Base-by-base conservation (phyloP, 2,888 invertebrate species). In the Fragum sueziense region DNA sequence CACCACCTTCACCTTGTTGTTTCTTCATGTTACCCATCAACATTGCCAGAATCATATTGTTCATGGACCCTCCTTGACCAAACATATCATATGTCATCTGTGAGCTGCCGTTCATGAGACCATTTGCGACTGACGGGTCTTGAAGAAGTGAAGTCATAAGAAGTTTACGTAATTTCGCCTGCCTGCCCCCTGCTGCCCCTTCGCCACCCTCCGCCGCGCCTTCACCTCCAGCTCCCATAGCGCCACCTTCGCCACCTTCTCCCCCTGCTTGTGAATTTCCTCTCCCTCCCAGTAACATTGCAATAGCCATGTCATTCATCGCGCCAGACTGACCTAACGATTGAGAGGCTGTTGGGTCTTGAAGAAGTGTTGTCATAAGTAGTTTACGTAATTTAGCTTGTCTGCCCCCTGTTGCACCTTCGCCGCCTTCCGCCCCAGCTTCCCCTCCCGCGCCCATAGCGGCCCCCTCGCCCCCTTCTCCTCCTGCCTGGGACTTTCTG, bases 151-250 rank as follows among this genome's bases (percentile, higher is more conserved):
- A 29, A 6, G 20, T 61, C 33, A 31, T 33, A 29, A 61, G 20
- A 4, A 61, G 6, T n/a, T n/a, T 33, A 14, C 33, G 14, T 7
- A n/a, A 7, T 31, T 33, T 33, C 17, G 25, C 65, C 61, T 33
- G 31, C 9, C 57, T 14, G 4, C 25, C 57, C 6, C 7, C 57
- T 11, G 11, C 3, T 61, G 20, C 33, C 33, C 61, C 61, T 27
- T 61, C 61, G 17, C 37, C 65, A 41, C 47, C 47, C 34, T 41
- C n/a, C n/a, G n/a, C n/a, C n/a, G n/a, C n/a, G n/a, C n/a, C n/a
- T n/a, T n/a, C n/a, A n/a, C n/a, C n/a, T n/a, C n/a, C n/a, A n/a
- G n/a, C n/a, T n/a, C n/a, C n/a, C n/a, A n/a, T n/a, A n/a, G 11
- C 41, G 9, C 11, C 41, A 17, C 11, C 41, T 11, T 17, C 41